These are phyloP conservation scores for Phalacrocorax pelagicus DNA, from an alignment of 2,113 vertebrate species.

Conservation along the genomic window DNA sequence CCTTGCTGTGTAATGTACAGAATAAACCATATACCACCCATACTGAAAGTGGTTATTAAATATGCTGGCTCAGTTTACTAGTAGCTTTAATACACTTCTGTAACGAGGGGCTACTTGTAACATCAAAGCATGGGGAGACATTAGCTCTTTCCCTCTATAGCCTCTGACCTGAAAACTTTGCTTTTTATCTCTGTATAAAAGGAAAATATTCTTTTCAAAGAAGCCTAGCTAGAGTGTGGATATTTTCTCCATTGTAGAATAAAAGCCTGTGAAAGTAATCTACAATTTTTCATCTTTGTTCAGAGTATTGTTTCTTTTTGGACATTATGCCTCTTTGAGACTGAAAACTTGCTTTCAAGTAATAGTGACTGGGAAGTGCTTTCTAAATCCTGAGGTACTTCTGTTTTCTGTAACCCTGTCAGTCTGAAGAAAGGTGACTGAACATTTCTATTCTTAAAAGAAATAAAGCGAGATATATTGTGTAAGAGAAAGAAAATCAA, in stretches of 20 bases:
- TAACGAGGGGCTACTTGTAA: constrained; percentile 84
- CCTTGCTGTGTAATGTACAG: background rate
- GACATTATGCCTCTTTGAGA: constrained; percentile 27
- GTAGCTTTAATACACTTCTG: constrained; percentile 77
- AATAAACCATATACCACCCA: constrained; percentile 27
- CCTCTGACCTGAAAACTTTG: constrained; percentile 77
- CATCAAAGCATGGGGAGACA: constrained; percentile 85
- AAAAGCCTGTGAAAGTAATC: constrained; percentile 61
- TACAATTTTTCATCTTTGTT: constrained; percentile 65
- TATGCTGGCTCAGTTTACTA: constrained; percentile 72
- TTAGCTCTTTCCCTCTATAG: constrained; percentile 68
- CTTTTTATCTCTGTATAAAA: constrained; percentile 79
- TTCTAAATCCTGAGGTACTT: constrained; percentile 48
- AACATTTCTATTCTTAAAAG: constrained; percentile 14
- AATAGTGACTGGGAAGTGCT: constrained; percentile 47
- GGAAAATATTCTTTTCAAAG: constrained; percentile 75
- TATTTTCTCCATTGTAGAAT: constrained; percentile 55
- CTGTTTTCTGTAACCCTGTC: constrained; percentile 37
- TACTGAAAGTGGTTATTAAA: constrained; percentile 55
- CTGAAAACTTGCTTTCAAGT: constrained; percentile 75
- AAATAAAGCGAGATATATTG: background rate
- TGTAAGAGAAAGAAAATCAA: constrained; percentile 37
- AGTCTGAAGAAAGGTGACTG: background rate
- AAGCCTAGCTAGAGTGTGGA: constrained; percentile 34
- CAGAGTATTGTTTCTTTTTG: constrained; percentile 46